Conservation (phyloP, 2,113 vertebrate genomes). For the Triplophysa tibetana region DNA sequence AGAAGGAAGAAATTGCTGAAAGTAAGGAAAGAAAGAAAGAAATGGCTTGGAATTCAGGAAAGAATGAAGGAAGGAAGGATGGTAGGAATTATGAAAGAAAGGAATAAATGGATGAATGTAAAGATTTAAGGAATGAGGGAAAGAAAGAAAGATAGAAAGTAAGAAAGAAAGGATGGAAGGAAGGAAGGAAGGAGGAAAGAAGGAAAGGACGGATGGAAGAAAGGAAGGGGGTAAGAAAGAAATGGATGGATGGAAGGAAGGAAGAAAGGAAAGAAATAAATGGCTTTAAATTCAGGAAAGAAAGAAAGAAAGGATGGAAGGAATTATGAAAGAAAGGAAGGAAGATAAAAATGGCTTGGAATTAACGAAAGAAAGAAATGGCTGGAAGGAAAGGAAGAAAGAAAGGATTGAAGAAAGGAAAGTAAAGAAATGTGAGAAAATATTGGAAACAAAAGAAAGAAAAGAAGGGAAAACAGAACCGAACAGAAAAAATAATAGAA, state of each 20-base stretch:
- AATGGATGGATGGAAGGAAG: neutral
- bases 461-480: neutral
- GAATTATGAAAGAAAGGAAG: neutral
- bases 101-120: accelerated
- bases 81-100: neutral
- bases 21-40: neutral
- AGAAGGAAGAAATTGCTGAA: neutral
- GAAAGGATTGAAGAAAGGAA: neutral
- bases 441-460: constrained; percentile 26
- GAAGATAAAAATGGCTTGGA: neutral
- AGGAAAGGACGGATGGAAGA: neutral
- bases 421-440: constrained; percentile 26
- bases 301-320: neutral
- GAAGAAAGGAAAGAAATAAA: neutral
- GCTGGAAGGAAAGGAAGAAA: neutral
- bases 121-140: neutral
- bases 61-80: no score
- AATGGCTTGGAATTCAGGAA: neutral
- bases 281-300: no score
- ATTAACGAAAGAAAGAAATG: neutral
- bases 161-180: neutral
- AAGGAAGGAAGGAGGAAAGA: neutral
- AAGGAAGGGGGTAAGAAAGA: no score
- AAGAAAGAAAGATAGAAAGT: neutral
- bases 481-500: neutral